Evolutionary conservation across 2,797 vertebrate species (phyloP), one percentile per base, ranked within the genome.

Genomic region (Oryzias sinensis): DNA sequence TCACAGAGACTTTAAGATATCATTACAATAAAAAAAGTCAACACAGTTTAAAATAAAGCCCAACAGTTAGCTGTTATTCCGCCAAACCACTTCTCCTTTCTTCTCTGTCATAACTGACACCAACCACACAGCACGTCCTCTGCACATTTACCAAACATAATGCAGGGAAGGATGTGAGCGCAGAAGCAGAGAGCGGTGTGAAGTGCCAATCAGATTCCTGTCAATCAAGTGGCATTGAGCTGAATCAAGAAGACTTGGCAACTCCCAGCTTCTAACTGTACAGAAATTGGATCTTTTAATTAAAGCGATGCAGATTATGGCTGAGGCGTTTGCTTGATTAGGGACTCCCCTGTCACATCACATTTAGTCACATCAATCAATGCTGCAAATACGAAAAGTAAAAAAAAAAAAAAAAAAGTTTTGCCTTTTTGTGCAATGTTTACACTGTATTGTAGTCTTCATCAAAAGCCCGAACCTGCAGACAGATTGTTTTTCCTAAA

Each of bases 141-240:
- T 53, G 22, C 60, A 62, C 47, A 56, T 59, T 63, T 68, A 48
- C 58, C 56, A 47, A 68, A 55, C 62, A 63, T 55, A 70, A 79
- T 56, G 48, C 62, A 43, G 33, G 49, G 59, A 74, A 16, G 73
- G 57, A 74, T 53, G 44, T 47, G 49, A 43, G 59, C 54, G 59
- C 68, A 68, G 17, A 60, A 57, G 70, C 50, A 53, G 51, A 52
- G 50, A 53, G 59, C 48, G 54, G 43, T 47, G 29, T 59, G 51
- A 70, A 56, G 60, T 42, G 14, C 44, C 74, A 69, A 16, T 65
- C 52, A 69, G 55, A 20, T 25, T 40, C 43, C 41, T 5, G 63
- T 68, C 61, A 59, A 14, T 60, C 46, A 7, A 43, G 33, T 17
- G 5, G 40, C 51, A 49, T 18, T 41, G 33, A 63, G 55, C 49